Evolutionary conservation across 2,113 vertebrate species (phyloP), one percentile per base, ranked within the genome.

Genomic region (Calypte anna): DNA sequence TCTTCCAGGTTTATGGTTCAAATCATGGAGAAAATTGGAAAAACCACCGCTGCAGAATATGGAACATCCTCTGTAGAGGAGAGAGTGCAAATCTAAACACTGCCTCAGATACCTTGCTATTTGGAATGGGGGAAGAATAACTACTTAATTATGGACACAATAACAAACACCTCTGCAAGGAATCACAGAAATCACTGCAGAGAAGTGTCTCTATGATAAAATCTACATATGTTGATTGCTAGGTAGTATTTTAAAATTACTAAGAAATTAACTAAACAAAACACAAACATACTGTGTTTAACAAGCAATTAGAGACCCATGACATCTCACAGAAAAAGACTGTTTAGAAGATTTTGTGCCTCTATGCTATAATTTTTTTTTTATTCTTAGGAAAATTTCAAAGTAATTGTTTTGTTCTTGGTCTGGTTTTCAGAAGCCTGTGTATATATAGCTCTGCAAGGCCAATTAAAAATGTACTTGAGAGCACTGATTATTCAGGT

Each of bases 161-260:
- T 68, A 94, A 53, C 75, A 81, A 77, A 79, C 72, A 76, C 79
- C 91, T 86, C 90, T 95, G 64, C 75, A 94, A 63, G 72, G 62
- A 75, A 90, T 72, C 73, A 53, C 44, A 80, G 77, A 91, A 86
- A 93, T 79, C 78, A 25, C 33, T 83, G 80, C 2, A 22, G 88
- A 91, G 54, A 82, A 70, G 43, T 82, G 75, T 68, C 73, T 44
- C 43, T 93, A 43, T 0, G 0, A 46, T 83, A 61, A 55, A 79
- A 93, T 95, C 78, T 83, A 57, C 77, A 40, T 81, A 43, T 0
- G 3, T 82, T 94, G 92, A 94, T 94, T 94, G 70, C 48, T 83
- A 86, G 81, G 51, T 79, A 94, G 64, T 93, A 79, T 73, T 94
- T 97, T 89, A 58, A 90, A 67, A 59, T 92, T 90, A 77, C 67